Evolutionary conservation across 2,113 vertebrate species (phyloP), one percentile per base, ranked within the genome.

Genomic region (Pseudolaguvia tuberculata): DNA sequence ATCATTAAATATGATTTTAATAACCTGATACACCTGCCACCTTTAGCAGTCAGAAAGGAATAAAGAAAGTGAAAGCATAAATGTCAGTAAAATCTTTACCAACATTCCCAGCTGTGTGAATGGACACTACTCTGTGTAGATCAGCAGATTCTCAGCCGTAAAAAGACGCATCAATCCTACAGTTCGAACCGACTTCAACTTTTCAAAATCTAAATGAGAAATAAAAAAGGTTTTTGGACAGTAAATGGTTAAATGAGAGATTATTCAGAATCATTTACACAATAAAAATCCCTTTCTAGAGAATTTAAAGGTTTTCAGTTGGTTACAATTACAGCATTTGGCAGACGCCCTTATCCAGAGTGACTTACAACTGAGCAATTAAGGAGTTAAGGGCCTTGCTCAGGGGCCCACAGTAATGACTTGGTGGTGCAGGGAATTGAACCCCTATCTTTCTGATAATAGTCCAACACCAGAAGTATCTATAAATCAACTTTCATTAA

Each of bases 81-180:
- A 76, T 7, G 17, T 39, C 50, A 76, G 18, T 48, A 72, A 42
- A 56, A 59, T 75, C 70, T 73, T 70, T 73, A 65, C 20, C 75
- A 56, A 71, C 48, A 45, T 51, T 53, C 62, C 52, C n/a, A 61
- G 35, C 42, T 35, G 53, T 47, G 76, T 18, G 31, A 17, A 23
- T 4, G 4, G 8, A 17, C 23, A 83, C 65, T 81, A 58, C 70
- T 84, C 73, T 23, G 85, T 69, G 75, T 73, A 85, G 66, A 87
- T 58, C 1, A 87, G 73, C 31, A 86, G 53, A 61, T 85, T 87
- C 70, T 87, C 86, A 42, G 83, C 77, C 51, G 78, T 83, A 70
- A 83, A n/a, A 11, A 84, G 72, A 39, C 62, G 79, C 58, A 73
- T 53, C 13, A 73, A 73, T 77, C 83, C 79, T 74, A 76, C 79